Conservation (phyloP, 2,888 invertebrate genomes). For the Pimpla rufipes region DNA sequence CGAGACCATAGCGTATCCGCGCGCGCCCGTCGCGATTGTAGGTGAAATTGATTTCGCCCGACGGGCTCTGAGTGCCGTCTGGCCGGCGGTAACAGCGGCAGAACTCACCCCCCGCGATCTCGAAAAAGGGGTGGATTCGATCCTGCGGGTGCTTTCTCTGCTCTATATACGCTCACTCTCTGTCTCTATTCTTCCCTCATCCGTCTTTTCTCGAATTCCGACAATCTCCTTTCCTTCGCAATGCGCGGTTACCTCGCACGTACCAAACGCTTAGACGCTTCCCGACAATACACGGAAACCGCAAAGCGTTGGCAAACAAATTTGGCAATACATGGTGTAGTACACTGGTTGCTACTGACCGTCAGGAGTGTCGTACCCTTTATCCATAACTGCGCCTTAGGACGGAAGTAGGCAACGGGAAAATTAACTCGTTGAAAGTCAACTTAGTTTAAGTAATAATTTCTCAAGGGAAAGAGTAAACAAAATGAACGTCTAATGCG, state of each 20-base stretch:
- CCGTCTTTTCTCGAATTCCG: slow-evolving; percentile 39
- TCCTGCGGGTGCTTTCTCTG: slow-evolving; percentile 7
- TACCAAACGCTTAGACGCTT: slow-evolving; percentile 38
- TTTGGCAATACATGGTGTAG: too few relatives aligned
- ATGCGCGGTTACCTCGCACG: slow-evolving; percentile 28
- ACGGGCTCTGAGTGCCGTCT: slow-evolving; percentile 67
- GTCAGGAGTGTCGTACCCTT: too few relatives aligned
- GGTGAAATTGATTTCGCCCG: slow-evolving; percentile 70
- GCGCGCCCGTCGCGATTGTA: slow-evolving; percentile 54
- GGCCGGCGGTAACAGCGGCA: slow-evolving; percentile 41
- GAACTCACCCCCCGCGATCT: background rate
- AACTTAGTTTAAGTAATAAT: too few relatives aligned
- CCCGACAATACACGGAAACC: slow-evolving; percentile 37
- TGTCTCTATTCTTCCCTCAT: slow-evolving; percentile 7
- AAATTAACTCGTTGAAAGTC: too few relatives aligned
- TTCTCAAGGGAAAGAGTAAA: too few relatives aligned
- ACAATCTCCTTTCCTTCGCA: slow-evolving; percentile 50
- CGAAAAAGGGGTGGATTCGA: slow-evolving; percentile 39
- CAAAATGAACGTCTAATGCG: too few relatives aligned
- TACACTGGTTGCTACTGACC: too few relatives aligned
- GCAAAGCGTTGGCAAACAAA: slow-evolving; percentile 54
- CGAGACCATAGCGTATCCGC: slow-evolving; percentile 45
- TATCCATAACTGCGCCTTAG: too few relatives aligned
- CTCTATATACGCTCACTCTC: background rate
- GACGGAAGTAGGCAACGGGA: too few relatives aligned